A percentile compares a stretch with the other conserved stretches of the same genome.
Conservation (phyloP, 2,113 vertebrate genomes). For the Gnathonemus longibarbis region DNA sequence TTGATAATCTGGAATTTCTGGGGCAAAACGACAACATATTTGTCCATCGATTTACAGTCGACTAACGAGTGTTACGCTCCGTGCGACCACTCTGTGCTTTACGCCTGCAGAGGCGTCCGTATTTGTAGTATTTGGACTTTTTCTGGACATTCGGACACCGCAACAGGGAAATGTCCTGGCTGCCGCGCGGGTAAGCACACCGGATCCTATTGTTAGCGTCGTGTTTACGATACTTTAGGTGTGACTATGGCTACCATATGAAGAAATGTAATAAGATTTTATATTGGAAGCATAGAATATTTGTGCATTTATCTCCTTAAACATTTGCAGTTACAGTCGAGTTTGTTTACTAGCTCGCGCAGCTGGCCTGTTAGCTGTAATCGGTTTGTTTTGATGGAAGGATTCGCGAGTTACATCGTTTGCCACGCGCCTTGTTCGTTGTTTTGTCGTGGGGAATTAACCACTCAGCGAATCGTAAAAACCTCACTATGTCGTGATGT, state of each 20-base stretch:
- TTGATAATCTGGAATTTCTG: background rate
- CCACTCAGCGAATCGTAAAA: background rate
- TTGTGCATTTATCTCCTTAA: background rate
- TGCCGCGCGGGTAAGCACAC: slow-evolving; percentile 23
- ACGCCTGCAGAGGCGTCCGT: background rate
- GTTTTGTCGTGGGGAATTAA: background rate
- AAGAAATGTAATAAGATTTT: background rate
- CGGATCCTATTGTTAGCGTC: background rate
- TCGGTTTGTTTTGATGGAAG: background rate
- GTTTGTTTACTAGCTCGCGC: background rate
- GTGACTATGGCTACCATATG: background rate
- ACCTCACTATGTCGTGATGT: background rate
- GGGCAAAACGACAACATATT: background rate
- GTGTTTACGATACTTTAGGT: background rate
- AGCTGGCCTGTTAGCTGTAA: background rate
- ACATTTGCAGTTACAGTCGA: background rate
- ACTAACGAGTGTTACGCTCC: background rate
- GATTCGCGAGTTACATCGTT: background rate
- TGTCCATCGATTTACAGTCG: background rate
- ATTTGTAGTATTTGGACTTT: slow-evolving; percentile 13
- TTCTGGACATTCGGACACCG: background rate
- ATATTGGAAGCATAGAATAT: background rate
- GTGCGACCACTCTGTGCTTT: slow-evolving; percentile 28
- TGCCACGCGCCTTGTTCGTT: background rate
- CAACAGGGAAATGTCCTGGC: slow-evolving; percentile 19